Evolutionary conservation across 2,888 invertebrate genomes (phyloP).

Genomic region (Drosophila nigricruria): DNA sequence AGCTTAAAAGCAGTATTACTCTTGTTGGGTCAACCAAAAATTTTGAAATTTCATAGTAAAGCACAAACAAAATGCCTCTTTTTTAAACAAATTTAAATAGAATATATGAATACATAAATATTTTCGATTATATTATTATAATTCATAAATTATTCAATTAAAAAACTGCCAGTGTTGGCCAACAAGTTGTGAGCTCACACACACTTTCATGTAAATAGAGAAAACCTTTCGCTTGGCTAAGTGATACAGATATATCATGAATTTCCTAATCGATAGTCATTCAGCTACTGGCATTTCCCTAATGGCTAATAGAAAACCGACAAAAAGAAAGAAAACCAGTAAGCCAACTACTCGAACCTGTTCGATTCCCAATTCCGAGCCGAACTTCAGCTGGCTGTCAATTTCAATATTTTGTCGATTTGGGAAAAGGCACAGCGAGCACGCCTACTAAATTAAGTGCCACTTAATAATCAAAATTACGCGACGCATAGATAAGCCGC

Average conservation of each 20-base stretch:
- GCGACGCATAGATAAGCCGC: slow-evolving; percentile 73
- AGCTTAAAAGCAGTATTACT: too few species aligned
- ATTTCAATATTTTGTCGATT: slow-evolving; percentile 72
- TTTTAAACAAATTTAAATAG: too few species aligned
- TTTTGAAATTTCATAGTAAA: too few species aligned
- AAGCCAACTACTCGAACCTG: slow-evolving; percentile 42
- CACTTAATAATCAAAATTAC: slow-evolving; percentile 82
- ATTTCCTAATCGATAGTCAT: slow-evolving; percentile 68
- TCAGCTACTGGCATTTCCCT: slow-evolving; percentile 75
- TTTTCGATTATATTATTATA: not conserved
- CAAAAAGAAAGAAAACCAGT: too few species aligned
- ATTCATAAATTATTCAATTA: not conserved
- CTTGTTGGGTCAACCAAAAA: too few species aligned
- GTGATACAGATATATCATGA: slow-evolving; percentile 71
- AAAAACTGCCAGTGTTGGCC: not conserved
- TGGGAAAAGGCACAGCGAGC: slow-evolving; percentile 66
- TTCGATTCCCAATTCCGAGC: slow-evolving; percentile 27
- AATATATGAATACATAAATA: not conserved
- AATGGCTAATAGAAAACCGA: slow-evolving; percentile 62
- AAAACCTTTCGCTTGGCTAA: slow-evolving; percentile 60
- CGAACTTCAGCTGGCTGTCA: slow-evolving; percentile 48
- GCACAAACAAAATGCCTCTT: too few species aligned
- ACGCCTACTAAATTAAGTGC: slow-evolving; percentile 81
- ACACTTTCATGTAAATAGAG: slow-evolving; percentile 3
- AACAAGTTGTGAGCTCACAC: slow-evolving; percentile 10